Evolutionary conservation across 2,113 vertebrate genomes (phyloP).

Genomic region (Carollia perspicillata): DNA sequence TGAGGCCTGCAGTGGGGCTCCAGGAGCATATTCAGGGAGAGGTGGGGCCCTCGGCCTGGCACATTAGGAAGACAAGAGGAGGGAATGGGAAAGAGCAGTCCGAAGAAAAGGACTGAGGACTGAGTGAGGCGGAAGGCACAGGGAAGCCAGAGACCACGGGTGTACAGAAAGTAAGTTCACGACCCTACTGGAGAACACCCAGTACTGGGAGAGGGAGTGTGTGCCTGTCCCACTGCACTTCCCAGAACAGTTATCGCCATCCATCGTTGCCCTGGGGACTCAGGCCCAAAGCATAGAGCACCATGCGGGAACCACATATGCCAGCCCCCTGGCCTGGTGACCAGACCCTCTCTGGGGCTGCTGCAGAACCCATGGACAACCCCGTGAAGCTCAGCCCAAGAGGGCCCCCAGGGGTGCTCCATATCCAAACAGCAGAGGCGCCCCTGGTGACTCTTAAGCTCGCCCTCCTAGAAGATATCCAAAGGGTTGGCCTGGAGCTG

Average conservation of each 20-base stretch:
- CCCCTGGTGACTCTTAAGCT: accelerated
- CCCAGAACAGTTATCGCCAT: not conserved
- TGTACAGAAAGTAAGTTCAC: not conserved
- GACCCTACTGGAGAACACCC: not conserved
- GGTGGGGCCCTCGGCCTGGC: not conserved
- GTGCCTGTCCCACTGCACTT: not conserved
- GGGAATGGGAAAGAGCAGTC: not conserved
- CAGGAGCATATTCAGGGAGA: not conserved
- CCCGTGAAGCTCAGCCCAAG: not conserved
- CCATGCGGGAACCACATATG: not conserved
- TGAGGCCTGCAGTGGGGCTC: not conserved
- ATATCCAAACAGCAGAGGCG: not conserved
- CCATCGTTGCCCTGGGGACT: too few relatives aligned
- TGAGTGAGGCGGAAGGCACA: not conserved
- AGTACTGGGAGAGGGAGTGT: too few relatives aligned
- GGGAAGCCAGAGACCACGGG: not conserved
- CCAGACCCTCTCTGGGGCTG: not conserved
- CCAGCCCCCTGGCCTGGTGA: not conserved
- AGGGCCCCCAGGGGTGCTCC: not conserved
- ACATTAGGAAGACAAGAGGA: not conserved
- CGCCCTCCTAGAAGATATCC: not conserved
- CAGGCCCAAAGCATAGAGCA: not conserved
- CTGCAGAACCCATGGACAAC: accelerated
- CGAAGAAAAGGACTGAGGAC: not conserved
- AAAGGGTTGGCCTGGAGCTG: not conserved